Conservation (phyloP, 2,797 vertebrate species). For the Buphagus erythrorhynchus region DNA sequence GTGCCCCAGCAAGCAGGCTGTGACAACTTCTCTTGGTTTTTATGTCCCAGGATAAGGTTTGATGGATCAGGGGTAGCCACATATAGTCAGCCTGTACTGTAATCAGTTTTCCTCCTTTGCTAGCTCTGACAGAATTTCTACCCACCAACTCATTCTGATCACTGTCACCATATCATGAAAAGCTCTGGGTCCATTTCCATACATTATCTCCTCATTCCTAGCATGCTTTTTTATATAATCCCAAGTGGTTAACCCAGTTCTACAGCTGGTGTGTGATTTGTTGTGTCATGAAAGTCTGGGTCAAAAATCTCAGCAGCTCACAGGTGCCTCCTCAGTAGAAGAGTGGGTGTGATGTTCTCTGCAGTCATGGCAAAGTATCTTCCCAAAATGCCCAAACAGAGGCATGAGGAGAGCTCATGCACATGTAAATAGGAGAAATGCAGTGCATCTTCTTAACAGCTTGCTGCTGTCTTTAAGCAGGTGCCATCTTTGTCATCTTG, state of each 20-base stretch:
- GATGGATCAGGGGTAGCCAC: background rate
- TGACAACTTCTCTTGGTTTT: background rate
- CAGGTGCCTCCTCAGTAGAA: background rate
- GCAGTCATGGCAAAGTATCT: background rate
- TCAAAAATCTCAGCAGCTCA: background rate
- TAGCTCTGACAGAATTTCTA: background rate
- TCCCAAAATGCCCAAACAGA: background rate
- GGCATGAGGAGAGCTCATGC: background rate
- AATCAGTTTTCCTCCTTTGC: background rate
- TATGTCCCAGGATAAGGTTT: background rate
- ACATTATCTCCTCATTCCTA: background rate
- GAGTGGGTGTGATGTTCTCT: background rate
- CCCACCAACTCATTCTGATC: background rate
- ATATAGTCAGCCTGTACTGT: background rate
- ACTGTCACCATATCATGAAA: background rate
- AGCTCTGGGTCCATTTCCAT: background rate
- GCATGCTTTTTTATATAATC: background rate
- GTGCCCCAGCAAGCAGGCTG: background rate
- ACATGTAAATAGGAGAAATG: background rate
- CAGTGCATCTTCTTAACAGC: background rate
- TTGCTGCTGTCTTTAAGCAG: background rate
- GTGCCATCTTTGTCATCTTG: background rate
- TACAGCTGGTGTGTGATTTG: rapidly evolving
- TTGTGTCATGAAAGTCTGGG: background rate
- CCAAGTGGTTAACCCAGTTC: background rate